Conservation (phyloP, 2,113 vertebrate species). For the Ivindomyrus marchei region DNA sequence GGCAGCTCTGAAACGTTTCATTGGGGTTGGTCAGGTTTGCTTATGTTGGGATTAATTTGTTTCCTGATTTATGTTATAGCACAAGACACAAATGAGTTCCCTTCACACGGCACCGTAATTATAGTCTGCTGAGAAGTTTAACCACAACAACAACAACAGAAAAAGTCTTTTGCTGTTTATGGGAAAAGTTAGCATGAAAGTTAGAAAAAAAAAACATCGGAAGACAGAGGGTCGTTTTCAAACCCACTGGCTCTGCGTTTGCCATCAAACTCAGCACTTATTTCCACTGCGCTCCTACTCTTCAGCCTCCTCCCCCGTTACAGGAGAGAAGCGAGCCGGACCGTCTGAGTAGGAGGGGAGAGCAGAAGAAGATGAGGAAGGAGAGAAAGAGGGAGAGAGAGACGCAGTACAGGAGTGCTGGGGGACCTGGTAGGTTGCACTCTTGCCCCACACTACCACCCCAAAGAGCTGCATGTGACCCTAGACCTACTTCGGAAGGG, state of each 20-base stretch:
- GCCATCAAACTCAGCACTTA: background rate
- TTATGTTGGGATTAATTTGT: background rate
- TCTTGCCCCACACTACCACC: conserved; percentile 28
- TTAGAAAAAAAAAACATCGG: background rate
- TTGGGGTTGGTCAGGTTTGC: background rate
- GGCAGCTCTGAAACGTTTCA: background rate
- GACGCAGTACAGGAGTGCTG: background rate
- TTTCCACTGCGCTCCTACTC: background rate
- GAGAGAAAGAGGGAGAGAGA: background rate
- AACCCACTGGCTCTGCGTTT: background rate
- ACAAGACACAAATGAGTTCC: background rate
- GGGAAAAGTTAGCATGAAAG: background rate
- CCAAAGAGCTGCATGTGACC: conserved; percentile 30
- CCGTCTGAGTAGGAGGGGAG: background rate
- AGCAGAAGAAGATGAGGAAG: background rate
- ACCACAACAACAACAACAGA: background rate
- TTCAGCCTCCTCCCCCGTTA: background rate
- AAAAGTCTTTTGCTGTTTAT: background rate
- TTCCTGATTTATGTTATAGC: background rate
- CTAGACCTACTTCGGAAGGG: background rate
- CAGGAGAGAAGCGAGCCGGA: background rate
- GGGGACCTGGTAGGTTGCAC: conserved; percentile 16
- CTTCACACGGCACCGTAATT: background rate
- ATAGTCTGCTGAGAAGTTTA: background rate
- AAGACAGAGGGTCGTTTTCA: background rate